These are phyloP conservation scores for Heliconius himera DNA, from an alignment of 1,140 invertebrate genomes.

Conservation along the genomic window DNA sequence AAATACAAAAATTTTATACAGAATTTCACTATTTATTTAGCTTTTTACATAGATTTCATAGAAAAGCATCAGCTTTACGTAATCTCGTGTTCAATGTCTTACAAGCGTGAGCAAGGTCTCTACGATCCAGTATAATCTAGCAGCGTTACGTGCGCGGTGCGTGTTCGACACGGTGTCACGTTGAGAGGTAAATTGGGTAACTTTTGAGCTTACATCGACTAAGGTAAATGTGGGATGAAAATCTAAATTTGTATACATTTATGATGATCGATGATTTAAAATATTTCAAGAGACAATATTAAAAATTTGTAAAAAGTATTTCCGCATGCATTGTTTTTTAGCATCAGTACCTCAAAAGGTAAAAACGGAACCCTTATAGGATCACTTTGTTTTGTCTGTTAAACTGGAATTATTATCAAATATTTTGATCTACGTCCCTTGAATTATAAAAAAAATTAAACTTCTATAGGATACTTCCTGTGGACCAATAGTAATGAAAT, in stretches of 20 bases:
- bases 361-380: too few species aligned
- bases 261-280: too few species aligned
- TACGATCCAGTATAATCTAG: not conserved
- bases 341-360: too few species aligned
- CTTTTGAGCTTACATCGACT: not conserved
- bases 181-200: not conserved
- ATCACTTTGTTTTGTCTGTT: too few species aligned
- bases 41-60: not conserved
- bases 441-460: too few species aligned
- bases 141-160: not conserved
- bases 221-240: not conserved
- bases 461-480: too few species aligned
- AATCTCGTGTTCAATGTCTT: not conserved
- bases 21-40: not conserved
- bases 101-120: conserved; percentile 3
- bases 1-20: not conserved
- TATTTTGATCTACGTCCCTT: too few species aligned
- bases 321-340: too few species aligned
- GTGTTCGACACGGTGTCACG: not conserved
- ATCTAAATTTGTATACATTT: not conserved
- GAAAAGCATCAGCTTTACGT: not conserved
- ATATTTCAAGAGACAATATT: too few species aligned
- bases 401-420: too few species aligned
- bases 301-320: too few species aligned
- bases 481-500: too few species aligned